These are phyloP conservation scores for Cecidostiba fungosa DNA, from an alignment of 2,888 invertebrate genomes.

Conservation along the genomic window DNA sequence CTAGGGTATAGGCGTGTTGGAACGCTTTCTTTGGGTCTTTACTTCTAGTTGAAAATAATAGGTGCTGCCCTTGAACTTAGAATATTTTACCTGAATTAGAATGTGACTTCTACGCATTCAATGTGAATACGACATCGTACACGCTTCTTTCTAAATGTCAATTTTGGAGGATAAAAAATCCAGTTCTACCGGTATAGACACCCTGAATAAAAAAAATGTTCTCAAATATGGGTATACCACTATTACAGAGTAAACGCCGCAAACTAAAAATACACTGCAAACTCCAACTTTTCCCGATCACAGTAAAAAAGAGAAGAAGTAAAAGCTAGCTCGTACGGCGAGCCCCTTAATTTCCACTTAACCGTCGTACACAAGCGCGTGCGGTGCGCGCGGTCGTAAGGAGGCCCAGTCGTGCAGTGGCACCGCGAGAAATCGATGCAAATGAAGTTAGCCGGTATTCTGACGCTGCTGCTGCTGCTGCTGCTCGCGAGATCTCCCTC, in stretches of 20 bases:
- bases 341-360: constrained; percentile 27
- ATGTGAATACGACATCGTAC: too few relatives aligned
- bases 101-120: too few relatives aligned
- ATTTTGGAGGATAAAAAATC: too few relatives aligned
- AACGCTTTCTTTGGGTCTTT: too few relatives aligned
- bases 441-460: constrained; percentile 61
- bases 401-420: neutral
- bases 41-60: too few relatives aligned
- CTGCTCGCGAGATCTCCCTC: neutral
- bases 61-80: too few relatives aligned
- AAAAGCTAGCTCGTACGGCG: neutral
- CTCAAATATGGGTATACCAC: too few relatives aligned
- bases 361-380: constrained; percentile 24
- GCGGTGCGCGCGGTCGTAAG: neutral
- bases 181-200: too few relatives aligned
- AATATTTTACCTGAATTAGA: too few relatives aligned
- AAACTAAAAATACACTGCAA: neutral
- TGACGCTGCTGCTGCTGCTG: neutral
- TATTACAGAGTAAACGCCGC: too few relatives aligned
- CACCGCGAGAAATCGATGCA: constrained; percentile 60
- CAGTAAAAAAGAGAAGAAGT: neutral
- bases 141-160: too few relatives aligned
- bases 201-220: too few relatives aligned
- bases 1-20: neutral
- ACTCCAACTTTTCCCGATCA: neutral